These are phyloP conservation scores for Hapalemur alaotrensis DNA, from an alignment of 2,797 vertebrate genomes.

Conservation along the genomic window DNA sequence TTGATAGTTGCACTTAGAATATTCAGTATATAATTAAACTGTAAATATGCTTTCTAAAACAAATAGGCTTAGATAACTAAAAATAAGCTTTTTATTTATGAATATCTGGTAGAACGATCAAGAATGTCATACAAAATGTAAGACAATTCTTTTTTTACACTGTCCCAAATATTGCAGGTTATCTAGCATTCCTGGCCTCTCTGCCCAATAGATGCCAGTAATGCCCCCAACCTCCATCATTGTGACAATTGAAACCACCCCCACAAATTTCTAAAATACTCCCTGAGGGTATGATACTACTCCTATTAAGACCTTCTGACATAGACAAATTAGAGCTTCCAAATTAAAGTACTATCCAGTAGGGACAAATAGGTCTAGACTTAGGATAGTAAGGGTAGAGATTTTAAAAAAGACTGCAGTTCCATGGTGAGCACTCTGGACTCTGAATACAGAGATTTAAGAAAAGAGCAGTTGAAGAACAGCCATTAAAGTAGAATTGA, in stretches of 20 bases:
- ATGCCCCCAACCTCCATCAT: background rate
- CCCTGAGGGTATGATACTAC: background rate
- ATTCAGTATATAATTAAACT: background rate
- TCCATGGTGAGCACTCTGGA: background rate
- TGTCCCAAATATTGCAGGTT: background rate
- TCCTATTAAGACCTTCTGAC: background rate
- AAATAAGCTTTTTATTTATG: background rate
- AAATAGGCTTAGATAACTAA: background rate
- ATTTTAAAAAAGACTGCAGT: background rate
- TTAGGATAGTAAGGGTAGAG: background rate
- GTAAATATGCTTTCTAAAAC: background rate
- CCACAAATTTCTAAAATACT: background rate
- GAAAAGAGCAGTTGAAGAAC: background rate
- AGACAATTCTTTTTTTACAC: background rate
- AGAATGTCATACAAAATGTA: background rate
- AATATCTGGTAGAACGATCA: background rate
- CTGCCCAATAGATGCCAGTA: background rate
- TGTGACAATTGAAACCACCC: background rate
- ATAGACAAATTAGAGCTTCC: background rate
- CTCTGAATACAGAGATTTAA: background rate
- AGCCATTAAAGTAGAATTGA: background rate
- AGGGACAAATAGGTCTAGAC: background rate
- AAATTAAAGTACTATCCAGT: background rate
- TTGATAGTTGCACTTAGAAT: background rate
- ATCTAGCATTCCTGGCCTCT: background rate